Conservation (phyloP, 2,888 invertebrate genomes). For the Heteropelma amictum region DNA sequence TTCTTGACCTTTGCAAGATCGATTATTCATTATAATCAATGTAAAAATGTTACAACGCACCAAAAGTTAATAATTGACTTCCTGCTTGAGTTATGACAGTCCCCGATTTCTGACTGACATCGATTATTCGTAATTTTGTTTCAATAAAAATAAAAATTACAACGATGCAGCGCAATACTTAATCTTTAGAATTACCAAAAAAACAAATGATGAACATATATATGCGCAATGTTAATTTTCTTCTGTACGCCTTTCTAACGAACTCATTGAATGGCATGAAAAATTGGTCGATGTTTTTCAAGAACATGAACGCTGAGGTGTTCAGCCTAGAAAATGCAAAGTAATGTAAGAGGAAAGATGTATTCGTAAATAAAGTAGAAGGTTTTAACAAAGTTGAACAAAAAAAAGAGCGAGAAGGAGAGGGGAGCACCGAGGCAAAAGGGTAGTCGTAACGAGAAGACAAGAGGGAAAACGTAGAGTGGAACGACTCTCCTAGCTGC, state of each 20-base stretch:
- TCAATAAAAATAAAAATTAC: no score
- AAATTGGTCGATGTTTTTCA: neutral
- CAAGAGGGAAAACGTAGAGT: conserved; percentile 30
- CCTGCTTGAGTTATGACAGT: no score
- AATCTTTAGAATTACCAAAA: no score
- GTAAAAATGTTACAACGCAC: no score
- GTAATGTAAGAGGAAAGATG: neutral
- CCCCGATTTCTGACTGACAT: no score
- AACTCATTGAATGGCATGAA: conserved; percentile 3
- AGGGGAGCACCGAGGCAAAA: conserved; percentile 10
- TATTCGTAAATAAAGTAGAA: conserved; percentile 12
- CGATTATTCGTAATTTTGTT: no score
- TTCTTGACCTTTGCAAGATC: no score
- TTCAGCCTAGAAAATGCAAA: neutral
- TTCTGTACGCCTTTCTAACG: neutral
- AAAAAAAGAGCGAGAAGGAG: neutral
- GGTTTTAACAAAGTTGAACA: conserved; percentile 9
- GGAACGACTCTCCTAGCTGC: conserved; percentile 14
- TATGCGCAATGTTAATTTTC: no score
- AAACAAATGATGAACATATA: no score
- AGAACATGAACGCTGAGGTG: neutral
- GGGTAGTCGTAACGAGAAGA: conserved; percentile 36
- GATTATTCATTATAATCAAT: no score
- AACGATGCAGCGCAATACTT: no score
- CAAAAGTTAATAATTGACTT: no score